Conservation (phyloP, 2,797 vertebrate species). For the Pteropus rufus region DNA sequence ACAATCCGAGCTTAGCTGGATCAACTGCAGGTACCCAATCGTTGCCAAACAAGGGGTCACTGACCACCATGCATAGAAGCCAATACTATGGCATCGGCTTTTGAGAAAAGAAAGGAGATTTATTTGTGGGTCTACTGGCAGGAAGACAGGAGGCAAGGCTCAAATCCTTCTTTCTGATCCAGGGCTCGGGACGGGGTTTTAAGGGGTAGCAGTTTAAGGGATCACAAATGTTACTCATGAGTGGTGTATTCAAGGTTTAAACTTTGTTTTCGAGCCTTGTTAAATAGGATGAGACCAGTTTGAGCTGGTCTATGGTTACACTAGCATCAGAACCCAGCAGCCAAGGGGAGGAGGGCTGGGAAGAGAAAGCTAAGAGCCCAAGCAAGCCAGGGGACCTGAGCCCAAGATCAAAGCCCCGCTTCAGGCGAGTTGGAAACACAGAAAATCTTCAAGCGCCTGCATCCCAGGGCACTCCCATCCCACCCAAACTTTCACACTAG, state of each 20-base stretch:
- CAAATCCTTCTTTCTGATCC: background rate
- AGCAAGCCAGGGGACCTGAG: background rate
- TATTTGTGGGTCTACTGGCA: background rate
- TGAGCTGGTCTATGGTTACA: background rate
- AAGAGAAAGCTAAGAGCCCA: background rate
- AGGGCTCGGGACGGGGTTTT: background rate
- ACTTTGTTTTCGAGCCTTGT: background rate
- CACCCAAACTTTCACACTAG: background rate
- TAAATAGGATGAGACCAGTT: background rate
- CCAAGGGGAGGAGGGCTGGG: background rate
- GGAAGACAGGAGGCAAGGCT: background rate
- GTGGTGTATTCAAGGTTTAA: background rate
- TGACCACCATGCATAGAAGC: background rate
- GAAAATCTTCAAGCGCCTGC: background rate
- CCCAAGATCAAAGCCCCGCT: background rate
- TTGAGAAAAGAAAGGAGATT: background rate
- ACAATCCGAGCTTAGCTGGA: background rate
- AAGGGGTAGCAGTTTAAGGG: background rate
- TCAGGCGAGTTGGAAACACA: background rate
- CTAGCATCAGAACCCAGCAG: background rate
- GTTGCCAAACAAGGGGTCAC: background rate
- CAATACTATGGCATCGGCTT: background rate
- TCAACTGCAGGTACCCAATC: background rate
- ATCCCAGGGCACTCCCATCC: background rate
- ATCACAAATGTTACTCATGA: background rate